Evolutionary conservation across 2,797 vertebrate species (phyloP).

Genomic region (Geotrypetes seraphini): DNA sequence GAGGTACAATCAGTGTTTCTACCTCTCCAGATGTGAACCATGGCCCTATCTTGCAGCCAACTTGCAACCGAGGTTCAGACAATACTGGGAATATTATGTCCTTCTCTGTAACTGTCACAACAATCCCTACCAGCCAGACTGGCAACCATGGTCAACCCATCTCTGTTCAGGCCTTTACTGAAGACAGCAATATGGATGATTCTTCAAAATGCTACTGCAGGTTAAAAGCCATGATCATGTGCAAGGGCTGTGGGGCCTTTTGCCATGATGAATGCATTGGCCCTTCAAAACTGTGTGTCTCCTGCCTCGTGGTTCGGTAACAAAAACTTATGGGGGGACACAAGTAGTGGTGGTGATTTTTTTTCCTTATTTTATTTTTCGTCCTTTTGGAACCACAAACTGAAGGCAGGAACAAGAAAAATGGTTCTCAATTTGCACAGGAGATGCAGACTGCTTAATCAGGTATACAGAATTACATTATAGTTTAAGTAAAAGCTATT

Average conservation of each 20-base stretch:
- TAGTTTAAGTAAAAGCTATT: slow-evolving; percentile 58
- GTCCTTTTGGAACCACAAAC: slow-evolving; percentile 1
- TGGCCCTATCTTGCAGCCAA: slow-evolving; percentile 33
- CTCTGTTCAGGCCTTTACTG: slow-evolving; percentile 69
- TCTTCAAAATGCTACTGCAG: slow-evolving; percentile 92
- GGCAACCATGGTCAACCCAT: slow-evolving; percentile 58
- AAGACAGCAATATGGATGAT: slow-evolving; percentile 66
- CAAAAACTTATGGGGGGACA: background rate
- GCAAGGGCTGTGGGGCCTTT: slow-evolving; percentile 93
- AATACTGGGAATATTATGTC: slow-evolving; percentile 85
- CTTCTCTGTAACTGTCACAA: slow-evolving; percentile 93
- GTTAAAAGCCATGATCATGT: slow-evolving; percentile 98
- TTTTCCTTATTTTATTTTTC: background rate
- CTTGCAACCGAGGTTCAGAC: slow-evolving; percentile 44
- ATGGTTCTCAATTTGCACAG: slow-evolving; percentile 34
- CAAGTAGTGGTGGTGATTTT: background rate
- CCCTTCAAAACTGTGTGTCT: slow-evolving; percentile 92
- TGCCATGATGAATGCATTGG: slow-evolving; percentile 97
- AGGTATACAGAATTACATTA: slow-evolving; percentile 40
- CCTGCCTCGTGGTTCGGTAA: slow-evolving; percentile 92
- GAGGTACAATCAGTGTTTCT: slow-evolving; percentile 84
- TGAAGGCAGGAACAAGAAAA: slow-evolving; percentile 37
- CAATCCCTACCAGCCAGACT: slow-evolving; percentile 75
- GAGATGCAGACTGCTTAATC: slow-evolving; percentile 39
- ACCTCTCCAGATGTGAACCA: slow-evolving; percentile 65